A percentile compares a stretch with the other conserved stretches of the same genome.
Evolutionary conservation across 1,140 invertebrate genomes (phyloP).

Genomic region (Probaryconus sp.): DNA sequence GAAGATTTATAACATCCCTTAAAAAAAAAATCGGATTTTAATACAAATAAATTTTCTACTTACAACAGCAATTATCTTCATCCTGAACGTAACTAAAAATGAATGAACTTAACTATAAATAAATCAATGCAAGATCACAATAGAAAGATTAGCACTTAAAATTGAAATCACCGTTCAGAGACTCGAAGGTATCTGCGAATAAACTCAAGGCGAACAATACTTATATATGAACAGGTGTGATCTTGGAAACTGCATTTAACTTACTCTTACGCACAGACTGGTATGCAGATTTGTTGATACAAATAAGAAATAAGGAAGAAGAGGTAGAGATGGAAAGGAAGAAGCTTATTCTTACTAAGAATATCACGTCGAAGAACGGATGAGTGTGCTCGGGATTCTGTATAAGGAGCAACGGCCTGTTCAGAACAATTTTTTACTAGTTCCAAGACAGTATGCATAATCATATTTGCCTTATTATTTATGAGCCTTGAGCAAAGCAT

Average conservation of each 20-base stretch:
- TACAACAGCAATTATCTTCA: constrained; percentile 46
- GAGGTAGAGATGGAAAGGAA: constrained; percentile 56
- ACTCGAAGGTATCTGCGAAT: constrained; percentile 62
- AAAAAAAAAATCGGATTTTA: too few relatives aligned
- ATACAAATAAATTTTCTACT: too few relatives aligned
- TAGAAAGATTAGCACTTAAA: constrained; percentile 44
- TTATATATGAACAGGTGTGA: constrained; percentile 69
- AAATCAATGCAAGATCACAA: constrained; percentile 13
- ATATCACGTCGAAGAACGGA: constrained; percentile 37
- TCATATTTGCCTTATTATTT: constrained; percentile 41
- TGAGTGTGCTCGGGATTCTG: constrained; percentile 43
- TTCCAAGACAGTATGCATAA: constrained; percentile 19
- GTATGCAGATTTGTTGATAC: constrained; percentile 65
- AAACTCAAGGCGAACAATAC: constrained; percentile 65
- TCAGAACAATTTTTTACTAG: constrained; percentile 12
- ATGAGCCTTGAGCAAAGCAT: constrained; percentile 6
- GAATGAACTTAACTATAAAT: constrained; percentile 14
- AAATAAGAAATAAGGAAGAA: constrained; percentile 59
- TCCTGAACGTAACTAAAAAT: constrained; percentile 12
- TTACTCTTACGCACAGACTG: constrained; percentile 49
- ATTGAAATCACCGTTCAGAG: constrained; percentile 47
- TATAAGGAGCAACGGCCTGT: constrained; percentile 53
- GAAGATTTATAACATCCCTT: too few relatives aligned
- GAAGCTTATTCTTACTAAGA: constrained; percentile 52
- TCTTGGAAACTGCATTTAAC: constrained; percentile 65